Percentiles rank a stretch among this genome's conserved stretches.
Conservation (phyloP, 2,113 vertebrate species). For the Melanocharis versteri region DNA sequence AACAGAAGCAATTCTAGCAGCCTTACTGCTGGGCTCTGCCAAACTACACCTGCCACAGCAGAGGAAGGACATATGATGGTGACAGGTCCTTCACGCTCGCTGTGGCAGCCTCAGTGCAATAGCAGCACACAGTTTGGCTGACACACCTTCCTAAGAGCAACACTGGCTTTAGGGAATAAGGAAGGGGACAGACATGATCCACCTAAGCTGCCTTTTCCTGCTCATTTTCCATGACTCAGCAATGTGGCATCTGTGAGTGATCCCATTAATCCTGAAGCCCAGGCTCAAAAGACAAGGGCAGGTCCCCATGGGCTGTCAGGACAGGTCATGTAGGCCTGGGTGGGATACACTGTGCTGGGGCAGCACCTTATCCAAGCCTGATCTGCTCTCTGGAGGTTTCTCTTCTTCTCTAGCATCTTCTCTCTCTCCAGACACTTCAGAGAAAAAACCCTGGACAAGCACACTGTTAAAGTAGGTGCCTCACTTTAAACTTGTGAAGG, state of each 20-base stretch:
- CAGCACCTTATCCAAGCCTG: neutral
- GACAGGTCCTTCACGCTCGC: neutral
- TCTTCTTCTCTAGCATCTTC: neutral
- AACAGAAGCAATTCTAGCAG: neutral
- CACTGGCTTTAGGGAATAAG: neutral
- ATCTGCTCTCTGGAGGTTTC: neutral
- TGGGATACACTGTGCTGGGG: neutral
- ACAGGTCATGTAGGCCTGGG: neutral
- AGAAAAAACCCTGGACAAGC: neutral
- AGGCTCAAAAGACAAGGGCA: neutral
- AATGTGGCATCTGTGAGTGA: neutral
- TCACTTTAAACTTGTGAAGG: neutral
- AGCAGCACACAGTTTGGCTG: neutral
- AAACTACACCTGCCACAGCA: neutral
- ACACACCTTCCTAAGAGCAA: neutral
- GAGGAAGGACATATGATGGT: neutral
- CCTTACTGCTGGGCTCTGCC: neutral
- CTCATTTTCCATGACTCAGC: neutral
- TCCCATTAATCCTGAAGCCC: neutral
- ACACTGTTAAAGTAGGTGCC: neutral
- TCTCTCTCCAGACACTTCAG: neutral
- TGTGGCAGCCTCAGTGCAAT: neutral
- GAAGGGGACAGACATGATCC: neutral
- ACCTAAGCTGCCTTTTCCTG: neutral
- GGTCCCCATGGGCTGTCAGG: neutral